Base-by-base conservation (phyloP, 1,140 invertebrate genomes). In the Heliothis subflexa region DNA sequence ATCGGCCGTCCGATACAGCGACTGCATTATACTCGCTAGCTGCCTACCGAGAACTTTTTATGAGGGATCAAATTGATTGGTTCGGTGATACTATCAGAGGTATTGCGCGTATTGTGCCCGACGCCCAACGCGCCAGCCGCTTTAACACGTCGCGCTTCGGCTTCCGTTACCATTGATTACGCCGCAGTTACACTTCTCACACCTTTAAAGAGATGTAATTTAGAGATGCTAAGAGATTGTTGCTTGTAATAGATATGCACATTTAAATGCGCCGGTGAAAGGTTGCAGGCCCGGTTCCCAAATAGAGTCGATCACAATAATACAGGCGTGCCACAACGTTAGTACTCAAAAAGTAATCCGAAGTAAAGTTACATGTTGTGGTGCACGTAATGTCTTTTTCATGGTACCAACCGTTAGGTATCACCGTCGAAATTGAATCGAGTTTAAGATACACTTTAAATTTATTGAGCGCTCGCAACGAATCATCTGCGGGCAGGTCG, bases 31-130 rank as follows among this genome's bases (percentile, higher is more conserved):
- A 88, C 87, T 78, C 81, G 83, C 88, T 88, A 88, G 87, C 89
- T 89, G 86, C 88, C 86, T 89, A 90, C 91, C 85, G 86, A 89
- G 88, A 89, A 88, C 87, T 93, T 93, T 94, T 94, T 94, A 93
- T 91, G 89, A 92, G 88, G 90, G 90, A 94, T 93, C 92, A 93
- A 94, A 94, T 93, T 93, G 93, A 94, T 94, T 94, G 91, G 91
- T 93, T 89, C 86, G 85, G 76, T 85, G 93, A 94, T 94, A 93
- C 84, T 89, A 94, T 94, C 92, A 81, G 72, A 82, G 85, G 33
- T 40, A 40, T 86, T 81, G 79, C 83, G 83, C 83, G 86, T 85
- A 91, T 93, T 93, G 87, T 93, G 74, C 73, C 79, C 79, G 73
- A 81, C 68, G 62, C 4, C 62, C 62, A 40, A 47, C 40, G 21